Base-by-base conservation (phyloP, 2,888 invertebrate genomes). In the Ophion ventricosus region DNA sequence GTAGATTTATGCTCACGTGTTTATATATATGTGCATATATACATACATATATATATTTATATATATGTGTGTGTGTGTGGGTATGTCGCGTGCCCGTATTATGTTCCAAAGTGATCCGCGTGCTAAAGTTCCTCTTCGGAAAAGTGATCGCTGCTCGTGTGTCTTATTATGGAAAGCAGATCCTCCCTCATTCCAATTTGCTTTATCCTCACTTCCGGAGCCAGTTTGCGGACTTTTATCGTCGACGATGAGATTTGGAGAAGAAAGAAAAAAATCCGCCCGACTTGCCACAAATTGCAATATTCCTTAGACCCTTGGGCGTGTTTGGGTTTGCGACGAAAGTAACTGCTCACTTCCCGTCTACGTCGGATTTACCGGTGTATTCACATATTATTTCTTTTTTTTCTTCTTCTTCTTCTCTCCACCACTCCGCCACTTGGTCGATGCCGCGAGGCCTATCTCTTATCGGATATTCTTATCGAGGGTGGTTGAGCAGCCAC, bases 131-230 rank as follows among this genome's bases (percentile, higher is more conserved):
- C 91, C 95, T 96, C 96, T 95, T 96, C 96, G 95, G 96, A 96
- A 93, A 96, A 97, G 93, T 97, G 97, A 89, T 96, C 96, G 88
- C 96, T 96, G 88, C 96, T 96, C 86, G 97, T 97, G 94, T 97
- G 96, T 92, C 96, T 94, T 94, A 97, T 97, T 91, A 96, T 96
- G 91, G 96, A 95, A 93, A 95, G 94, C 93, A 96, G 94, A 94
- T 96, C 95, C 95, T 96, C 95, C 95, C 96, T 96, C 96, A 96
- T 96, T 95, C 96, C 96, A 95, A 96, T 93, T 90, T 93, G 95
- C 94, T 96, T 95, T 94, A 94, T 94, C 93, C 94, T 94, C 90
- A 94, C 94, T 93, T 94, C 94, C 91, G 94, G 94, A 94, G 94
- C 95, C 95, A 94, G 94, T 94, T 94, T 94, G 94, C 92, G 93